Evolutionary conservation across 2,113 vertebrate species (phyloP).

Genomic region (human (Homo sapiens)): DNA sequence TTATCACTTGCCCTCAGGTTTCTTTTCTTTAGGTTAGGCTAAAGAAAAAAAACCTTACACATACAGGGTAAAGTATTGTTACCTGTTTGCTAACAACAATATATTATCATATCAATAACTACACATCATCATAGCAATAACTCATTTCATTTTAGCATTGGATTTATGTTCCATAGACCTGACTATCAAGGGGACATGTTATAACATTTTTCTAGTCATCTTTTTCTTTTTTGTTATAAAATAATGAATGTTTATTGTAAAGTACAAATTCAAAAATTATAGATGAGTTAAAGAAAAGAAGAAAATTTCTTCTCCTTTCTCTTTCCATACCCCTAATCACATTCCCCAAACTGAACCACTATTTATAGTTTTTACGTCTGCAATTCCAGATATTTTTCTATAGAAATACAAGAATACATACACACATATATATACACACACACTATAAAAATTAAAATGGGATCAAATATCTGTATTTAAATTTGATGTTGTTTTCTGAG

Average conservation of each 20-base stretch:
- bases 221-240: background rate
- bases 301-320: background rate
- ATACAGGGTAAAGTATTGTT: background rate
- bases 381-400: background rate
- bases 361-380: background rate
- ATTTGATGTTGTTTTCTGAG: background rate
- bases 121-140: background rate
- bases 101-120: background rate
- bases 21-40: slow-evolving; percentile 5
- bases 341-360: background rate
- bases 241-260: background rate
- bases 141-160: background rate
- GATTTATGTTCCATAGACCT: background rate
- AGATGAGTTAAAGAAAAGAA: slow-evolving; percentile 8
- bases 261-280: slow-evolving; percentile 20
- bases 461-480: background rate
- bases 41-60: background rate
- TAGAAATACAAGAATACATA: background rate
- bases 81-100: background rate
- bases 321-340: background rate
- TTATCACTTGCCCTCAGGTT: background rate
- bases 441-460: background rate
- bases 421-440: background rate
- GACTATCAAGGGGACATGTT: background rate
- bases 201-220: background rate